Evolutionary conservation across 2,888 invertebrate species (phyloP).

Genomic region (Osmoderma eremita): DNA sequence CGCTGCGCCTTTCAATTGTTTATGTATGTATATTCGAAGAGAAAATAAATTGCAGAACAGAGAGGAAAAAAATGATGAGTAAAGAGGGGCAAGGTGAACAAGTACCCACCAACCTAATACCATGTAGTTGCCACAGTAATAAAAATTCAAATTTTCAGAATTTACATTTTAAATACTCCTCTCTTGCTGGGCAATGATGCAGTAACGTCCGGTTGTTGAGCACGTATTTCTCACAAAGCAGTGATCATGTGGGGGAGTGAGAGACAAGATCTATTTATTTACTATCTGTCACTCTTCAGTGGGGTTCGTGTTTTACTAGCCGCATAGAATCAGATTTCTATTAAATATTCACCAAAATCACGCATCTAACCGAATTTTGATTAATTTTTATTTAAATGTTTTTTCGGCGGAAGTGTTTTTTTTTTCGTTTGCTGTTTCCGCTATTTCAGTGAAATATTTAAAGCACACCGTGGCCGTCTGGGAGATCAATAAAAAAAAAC

Average conservation of each 20-base stretch:
- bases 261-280: background rate
- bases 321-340: too few species aligned
- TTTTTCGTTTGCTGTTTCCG: too few species aligned
- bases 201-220: constrained; percentile 23
- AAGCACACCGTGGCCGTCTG: too few species aligned
- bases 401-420: too few species aligned
- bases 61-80: background rate
- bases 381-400: too few species aligned
- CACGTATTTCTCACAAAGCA: constrained; percentile 27
- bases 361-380: background rate
- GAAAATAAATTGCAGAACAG: background rate
- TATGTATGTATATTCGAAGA: constrained; percentile 8
- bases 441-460: too few species aligned
- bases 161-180: constrained; percentile 40
- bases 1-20: constrained; percentile 26
- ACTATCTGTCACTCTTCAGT: constrained; percentile 3
- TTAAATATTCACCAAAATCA: too few species aligned
- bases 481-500: too few species aligned
- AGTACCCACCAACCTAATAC: constrained; percentile 6
- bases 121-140: constrained; percentile 17
- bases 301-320: too few species aligned
- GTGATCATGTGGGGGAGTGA: constrained; percentile 10
- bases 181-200: constrained; percentile 27
- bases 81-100: background rate
- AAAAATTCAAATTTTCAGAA: constrained; percentile 40